phyloP scores from a whole-genome alignment of 1,140 invertebrate genomes.

The Drosophila tropicalis region DNA sequence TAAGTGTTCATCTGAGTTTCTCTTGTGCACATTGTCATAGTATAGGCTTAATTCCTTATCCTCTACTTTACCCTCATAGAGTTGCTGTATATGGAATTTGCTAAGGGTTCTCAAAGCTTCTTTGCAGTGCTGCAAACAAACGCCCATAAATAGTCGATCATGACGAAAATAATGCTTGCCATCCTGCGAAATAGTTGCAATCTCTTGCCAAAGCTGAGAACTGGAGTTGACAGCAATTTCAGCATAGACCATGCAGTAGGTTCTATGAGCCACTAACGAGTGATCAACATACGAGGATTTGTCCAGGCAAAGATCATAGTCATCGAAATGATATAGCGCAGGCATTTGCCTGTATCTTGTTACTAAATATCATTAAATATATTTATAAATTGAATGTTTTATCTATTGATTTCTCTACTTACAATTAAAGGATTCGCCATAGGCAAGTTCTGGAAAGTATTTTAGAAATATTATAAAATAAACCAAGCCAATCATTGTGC shows the following conservation, averaged over 20 bases:
- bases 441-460: background rate
- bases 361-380: constrained; percentile 28
- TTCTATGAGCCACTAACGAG: constrained; percentile 16
- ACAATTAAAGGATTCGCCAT: constrained; percentile 54
- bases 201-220: constrained; percentile 83
- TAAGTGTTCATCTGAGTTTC: constrained; percentile 42
- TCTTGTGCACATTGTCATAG: constrained; percentile 53
- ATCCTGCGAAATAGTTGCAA: constrained; percentile 81
- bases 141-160: constrained; percentile 84
- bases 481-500: constrained; percentile 23
- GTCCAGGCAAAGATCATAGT: constrained; percentile 83
- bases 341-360: constrained; percentile 83
- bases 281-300: constrained; percentile 33
- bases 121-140: constrained; percentile 83
- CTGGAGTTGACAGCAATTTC: constrained; percentile 74
- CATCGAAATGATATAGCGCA: constrained; percentile 83
- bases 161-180: constrained; percentile 84
- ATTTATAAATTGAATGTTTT: background rate
- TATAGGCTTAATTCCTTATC: constrained; percentile 60
- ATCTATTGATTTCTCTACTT: constrained; percentile 18
- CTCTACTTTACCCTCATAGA: constrained; percentile 30
- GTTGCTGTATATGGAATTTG: constrained; percentile 29
- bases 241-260: constrained; percentile 84
- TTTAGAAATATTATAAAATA: constrained; percentile 2
- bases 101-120: constrained; percentile 15